Evolutionary conservation across 2,888 invertebrate genomes (phyloP), one percentile per base, ranked within the genome.

Genomic region (Entomobrya multifasciata): DNA sequence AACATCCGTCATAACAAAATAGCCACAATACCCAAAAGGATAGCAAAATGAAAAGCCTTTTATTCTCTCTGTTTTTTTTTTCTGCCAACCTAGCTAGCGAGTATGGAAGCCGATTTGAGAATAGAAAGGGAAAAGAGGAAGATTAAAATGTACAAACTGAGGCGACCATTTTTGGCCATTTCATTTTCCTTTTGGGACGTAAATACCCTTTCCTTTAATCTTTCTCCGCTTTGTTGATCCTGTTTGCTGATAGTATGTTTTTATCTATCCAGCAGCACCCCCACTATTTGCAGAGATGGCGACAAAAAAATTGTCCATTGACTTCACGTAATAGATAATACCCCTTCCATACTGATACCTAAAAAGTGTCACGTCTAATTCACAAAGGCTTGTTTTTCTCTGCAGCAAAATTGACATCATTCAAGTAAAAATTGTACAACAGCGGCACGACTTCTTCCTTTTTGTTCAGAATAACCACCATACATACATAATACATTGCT

Each of bases 81-180:
- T 5, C n/a, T 5, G 47, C n/a, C 36, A 8, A 20, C 41, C 67
- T 25, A 20, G 20, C 47, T 25, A 20, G 20, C 22, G 25, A 36
- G 36, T 36, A 8, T 36, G 36, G 36, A 70, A 62, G 41, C 22
- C 70, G 70, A 36, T 22, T 27, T 67, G 67, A 44, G 27, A 70
- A 22, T 70, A 22, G 49, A 27, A 25, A 44, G 62, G 10, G 22
- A 25, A 22, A 60, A 25, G 25, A 25, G 65, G 44, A 62, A 82
- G 82, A 82, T 82, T 82, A 82, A 82, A 82, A 82, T 62, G 74
- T 65, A 57, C 17, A 74, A 36, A 20, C 5, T 47, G 60, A 62
- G 82, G 44, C 44, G 72, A 82, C 74, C 82, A 74, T 74, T 82
- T 82, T 74, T 27, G 70, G 70, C 80, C 36, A 82, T 74, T 74